Conservation (phyloP, 2,888 invertebrate genomes). For the Tipula confusa region DNA sequence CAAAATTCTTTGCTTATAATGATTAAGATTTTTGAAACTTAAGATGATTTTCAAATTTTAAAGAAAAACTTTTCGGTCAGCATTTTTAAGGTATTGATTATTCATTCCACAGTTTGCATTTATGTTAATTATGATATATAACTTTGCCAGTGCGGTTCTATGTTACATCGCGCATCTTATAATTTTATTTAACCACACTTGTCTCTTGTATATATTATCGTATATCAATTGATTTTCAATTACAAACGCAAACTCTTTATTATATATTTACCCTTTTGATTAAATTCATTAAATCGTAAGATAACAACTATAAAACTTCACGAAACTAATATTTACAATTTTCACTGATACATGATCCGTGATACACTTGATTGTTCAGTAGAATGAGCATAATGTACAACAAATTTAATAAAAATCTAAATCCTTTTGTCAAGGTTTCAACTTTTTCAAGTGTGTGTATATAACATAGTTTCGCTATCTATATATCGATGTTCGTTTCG, state of each 20-base stretch:
- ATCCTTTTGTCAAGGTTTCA: not conserved
- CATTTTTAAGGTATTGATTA: not conserved
- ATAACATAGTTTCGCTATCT: not conserved
- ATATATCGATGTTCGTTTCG: not conserved
- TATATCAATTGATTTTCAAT: not conserved
- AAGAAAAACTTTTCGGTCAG: not conserved
- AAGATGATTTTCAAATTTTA: not conserved
- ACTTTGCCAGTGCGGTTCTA: not conserved
- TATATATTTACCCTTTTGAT: not conserved
- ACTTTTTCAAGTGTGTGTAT: not conserved
- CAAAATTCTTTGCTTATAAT: too few relatives aligned
- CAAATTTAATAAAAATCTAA: not conserved
- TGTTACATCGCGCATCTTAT: not conserved
- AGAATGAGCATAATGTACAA: not conserved
- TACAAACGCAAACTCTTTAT: not conserved
- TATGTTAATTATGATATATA: too few relatives aligned
- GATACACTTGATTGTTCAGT: not conserved
- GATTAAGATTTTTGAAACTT: too few relatives aligned
- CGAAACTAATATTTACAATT: not conserved
- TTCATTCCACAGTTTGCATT: not conserved
- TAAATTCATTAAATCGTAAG: slow-evolving; percentile 25
- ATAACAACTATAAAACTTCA: not conserved
- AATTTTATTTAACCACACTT: not conserved
- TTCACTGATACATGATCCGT: not conserved
- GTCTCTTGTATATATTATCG: not conserved